Evolutionary conservation across 2,888 invertebrate species (phyloP).

Genomic region (Lithophane semibrunnea): DNA sequence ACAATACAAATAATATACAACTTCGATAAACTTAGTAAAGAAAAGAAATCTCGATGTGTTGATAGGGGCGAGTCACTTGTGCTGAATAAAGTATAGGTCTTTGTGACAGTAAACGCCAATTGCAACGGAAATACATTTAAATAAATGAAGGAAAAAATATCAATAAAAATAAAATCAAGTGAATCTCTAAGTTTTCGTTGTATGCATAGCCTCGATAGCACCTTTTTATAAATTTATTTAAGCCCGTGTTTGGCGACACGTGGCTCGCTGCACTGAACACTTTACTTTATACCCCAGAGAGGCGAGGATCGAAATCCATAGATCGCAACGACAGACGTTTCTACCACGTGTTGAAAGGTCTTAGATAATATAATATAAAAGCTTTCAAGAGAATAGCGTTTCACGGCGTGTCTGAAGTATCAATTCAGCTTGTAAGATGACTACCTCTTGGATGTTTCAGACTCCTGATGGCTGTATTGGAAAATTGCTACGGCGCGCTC

Average conservation of each 20-base stretch:
- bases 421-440: slow-evolving; percentile 89
- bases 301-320: slow-evolving; percentile 85
- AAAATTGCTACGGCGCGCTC: slow-evolving; percentile 82
- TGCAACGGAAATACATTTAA: not conserved
- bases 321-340: slow-evolving; percentile 86
- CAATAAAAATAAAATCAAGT: slow-evolving; percentile 31
- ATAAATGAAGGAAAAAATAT: not conserved
- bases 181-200: slow-evolving; percentile 40
- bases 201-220: slow-evolving; percentile 70
- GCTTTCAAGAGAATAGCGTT: slow-evolving; percentile 90
- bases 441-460: slow-evolving; percentile 83
- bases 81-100: not conserved
- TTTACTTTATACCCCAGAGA: slow-evolving; percentile 80
- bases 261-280: slow-evolving; percentile 73
- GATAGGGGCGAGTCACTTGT: not conserved
- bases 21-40: not conserved
- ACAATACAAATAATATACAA: no score
- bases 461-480: slow-evolving; percentile 87
- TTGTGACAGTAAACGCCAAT: not conserved
- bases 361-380: slow-evolving; percentile 90
- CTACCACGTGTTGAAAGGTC: slow-evolving; percentile 88
- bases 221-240: slow-evolving; percentile 76
- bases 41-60: not conserved
- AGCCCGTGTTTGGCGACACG: slow-evolving; percentile 69
- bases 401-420: slow-evolving; percentile 88